phyloP scores from a whole-genome alignment of 2,888 invertebrate species.

The Tanytarsus gracilentus region DNA sequence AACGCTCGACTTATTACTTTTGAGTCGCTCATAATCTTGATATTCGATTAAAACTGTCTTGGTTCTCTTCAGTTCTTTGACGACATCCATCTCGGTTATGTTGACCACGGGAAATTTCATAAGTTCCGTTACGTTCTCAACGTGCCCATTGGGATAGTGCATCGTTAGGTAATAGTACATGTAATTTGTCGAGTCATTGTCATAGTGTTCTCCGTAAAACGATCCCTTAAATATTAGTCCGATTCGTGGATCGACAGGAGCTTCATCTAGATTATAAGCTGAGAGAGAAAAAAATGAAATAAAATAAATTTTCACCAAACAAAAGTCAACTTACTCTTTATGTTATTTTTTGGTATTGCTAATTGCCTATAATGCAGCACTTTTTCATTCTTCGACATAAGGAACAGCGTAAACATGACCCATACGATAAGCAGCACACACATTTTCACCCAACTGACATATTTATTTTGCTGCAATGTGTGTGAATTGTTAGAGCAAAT shows the following conservation, averaged over 20 bases:
- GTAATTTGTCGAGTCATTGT: slow-evolving; percentile 44
- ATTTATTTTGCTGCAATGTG: slow-evolving; percentile 35
- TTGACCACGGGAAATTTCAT: slow-evolving; percentile 40
- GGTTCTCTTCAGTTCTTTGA: slow-evolving; percentile 44
- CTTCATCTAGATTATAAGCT: slow-evolving; percentile 32
- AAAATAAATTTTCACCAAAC: not conserved
- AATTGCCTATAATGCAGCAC: slow-evolving; percentile 53
- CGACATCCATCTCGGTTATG: slow-evolving; percentile 38
- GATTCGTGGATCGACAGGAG: slow-evolving; percentile 43
- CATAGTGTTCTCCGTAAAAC: slow-evolving; percentile 48
- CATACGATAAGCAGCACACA: slow-evolving; percentile 52
- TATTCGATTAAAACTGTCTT: slow-evolving; percentile 35
- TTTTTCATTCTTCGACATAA: slow-evolving; percentile 61
- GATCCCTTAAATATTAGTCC: slow-evolving; percentile 51
- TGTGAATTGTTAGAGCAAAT: not conserved
- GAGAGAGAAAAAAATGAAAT: not conserved
- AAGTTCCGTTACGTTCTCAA: slow-evolving; percentile 31
- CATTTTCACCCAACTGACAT: slow-evolving; percentile 44
- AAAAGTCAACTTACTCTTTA: slow-evolving; percentile 40
- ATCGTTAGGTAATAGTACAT: slow-evolving; percentile 47
- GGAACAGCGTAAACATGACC: slow-evolving; percentile 57
- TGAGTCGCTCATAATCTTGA: not conserved
- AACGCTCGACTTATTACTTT: slow-evolving; percentile 33
- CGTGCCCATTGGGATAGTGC: slow-evolving; percentile 31
- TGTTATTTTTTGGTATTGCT: slow-evolving; percentile 48